A percentile compares a stretch with the other conserved stretches of the same genome.
These are phyloP conservation scores for Aphrocallistes beatrix DNA, from an alignment of 37 sponge, comb jelly and placozoan genomes.

Conservation along the genomic window DNA sequence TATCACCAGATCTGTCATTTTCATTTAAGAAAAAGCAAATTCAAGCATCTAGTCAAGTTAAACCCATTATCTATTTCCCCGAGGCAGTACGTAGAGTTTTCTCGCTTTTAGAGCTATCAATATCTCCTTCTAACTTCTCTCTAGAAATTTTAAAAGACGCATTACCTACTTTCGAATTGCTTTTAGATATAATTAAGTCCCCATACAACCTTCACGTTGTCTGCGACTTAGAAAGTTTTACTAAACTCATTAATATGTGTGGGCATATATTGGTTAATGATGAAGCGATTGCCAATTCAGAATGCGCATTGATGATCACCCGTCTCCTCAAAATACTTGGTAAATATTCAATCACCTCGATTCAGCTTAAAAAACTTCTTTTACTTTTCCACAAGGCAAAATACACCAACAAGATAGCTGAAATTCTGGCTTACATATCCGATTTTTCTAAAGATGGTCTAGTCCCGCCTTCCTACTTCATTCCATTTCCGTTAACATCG, in stretches of 20 bases:
- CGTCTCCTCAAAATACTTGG: not conserved
- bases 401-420: not conserved
- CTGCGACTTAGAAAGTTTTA: not conserved
- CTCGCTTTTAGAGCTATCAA: not conserved
- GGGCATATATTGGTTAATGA: not conserved
- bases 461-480: not conserved
- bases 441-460: conserved; percentile 11
- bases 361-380: not conserved
- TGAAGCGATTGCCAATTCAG: not conserved
- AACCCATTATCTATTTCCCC: not conserved
- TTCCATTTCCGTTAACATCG: not conserved
- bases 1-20: conserved; percentile 2
- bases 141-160: not conserved
- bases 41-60: not conserved
- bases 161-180: conserved; percentile 4
- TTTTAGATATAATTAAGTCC: not conserved
- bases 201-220: not conserved
- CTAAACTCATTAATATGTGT: not conserved
- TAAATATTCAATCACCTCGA: not conserved
- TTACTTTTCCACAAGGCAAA: not conserved
- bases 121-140: not conserved
- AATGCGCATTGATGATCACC: not conserved
- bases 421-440: not conserved
- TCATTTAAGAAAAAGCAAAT: not conserved
- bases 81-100: not conserved